phyloP scores from a whole-genome alignment of 2,888 invertebrate genomes.

The Protophormia terraenovae region DNA sequence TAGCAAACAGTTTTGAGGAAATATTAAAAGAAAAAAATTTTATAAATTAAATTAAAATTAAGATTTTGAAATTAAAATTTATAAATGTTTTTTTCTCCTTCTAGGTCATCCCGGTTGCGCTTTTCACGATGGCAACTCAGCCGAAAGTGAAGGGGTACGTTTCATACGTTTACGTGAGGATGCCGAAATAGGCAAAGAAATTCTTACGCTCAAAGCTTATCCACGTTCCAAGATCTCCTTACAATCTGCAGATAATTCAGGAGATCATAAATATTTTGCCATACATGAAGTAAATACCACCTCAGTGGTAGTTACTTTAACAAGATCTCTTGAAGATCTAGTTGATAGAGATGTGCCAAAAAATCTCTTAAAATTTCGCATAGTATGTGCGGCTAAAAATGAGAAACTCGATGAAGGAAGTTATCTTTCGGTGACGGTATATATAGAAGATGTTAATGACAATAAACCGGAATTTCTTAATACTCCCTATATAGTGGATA shows the following conservation, averaged over 20 bases:
- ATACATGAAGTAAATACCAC: conserved; percentile 88
- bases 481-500: conserved; percentile 89
- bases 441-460: conserved; percentile 94
- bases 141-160: conserved; percentile 87
- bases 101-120: conserved; percentile 90
- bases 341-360: conserved; percentile 91
- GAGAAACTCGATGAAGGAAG: conserved; percentile 79
- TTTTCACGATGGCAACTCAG: conserved; percentile 84
- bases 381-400: conserved; percentile 84
- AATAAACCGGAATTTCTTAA: conserved; percentile 90
- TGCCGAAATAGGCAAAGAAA: conserved; percentile 88
- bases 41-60: too few relatives aligned
- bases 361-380: conserved; percentile 91
- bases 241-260: conserved; percentile 77
- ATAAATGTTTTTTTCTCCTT: conserved; percentile 76
- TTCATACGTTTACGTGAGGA: conserved; percentile 93
- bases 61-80: too few relatives aligned
- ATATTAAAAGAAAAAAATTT: too few relatives aligned
- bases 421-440: conserved; percentile 91
- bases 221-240: conserved; percentile 84
- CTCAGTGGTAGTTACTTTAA: conserved; percentile 88
- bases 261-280: conserved; percentile 80
- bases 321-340: conserved; percentile 89
- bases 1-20: too few relatives aligned
- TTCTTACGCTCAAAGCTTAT: conserved; percentile 90